Percentiles rank a stretch among this genome's conserved stretches.
These are phyloP conservation scores for Calliopum simillimum DNA, from an alignment of 2,888 invertebrate species.

Conservation along the genomic window DNA sequence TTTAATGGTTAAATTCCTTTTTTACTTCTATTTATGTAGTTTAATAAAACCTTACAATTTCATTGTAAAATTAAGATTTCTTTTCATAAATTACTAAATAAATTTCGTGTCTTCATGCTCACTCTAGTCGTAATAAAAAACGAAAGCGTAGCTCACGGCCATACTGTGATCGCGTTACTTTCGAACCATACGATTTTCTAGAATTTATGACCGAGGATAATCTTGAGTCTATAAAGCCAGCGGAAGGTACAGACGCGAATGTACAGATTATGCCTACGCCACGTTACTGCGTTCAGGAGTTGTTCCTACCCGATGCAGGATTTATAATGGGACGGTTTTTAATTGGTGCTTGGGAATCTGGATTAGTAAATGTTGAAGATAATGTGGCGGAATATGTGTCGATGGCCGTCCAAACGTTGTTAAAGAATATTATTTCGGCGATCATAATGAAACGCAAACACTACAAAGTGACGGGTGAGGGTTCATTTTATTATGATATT, in stretches of 20 bases:
- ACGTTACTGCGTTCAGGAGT: slow-evolving; percentile 77
- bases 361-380: slow-evolving; percentile 86
- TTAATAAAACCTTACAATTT: no score
- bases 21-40: no score
- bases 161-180: slow-evolving; percentile 72
- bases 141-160: slow-evolving; percentile 69
- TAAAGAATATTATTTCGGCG: slow-evolving; percentile 84
- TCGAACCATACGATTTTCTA: slow-evolving; percentile 72
- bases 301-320: slow-evolving; percentile 85
- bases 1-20: no score
- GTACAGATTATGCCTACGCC: slow-evolving; percentile 62
- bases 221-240: slow-evolving; percentile 58
- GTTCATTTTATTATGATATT: slow-evolving; percentile 81
- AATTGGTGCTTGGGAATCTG: slow-evolving; percentile 90
- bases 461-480: slow-evolving; percentile 77
- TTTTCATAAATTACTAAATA: no score
- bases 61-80: no score
- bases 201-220: slow-evolving; percentile 72
- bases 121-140: slow-evolving; percentile 62
- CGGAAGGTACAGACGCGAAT: slow-evolving; percentile 55
- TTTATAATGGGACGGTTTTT: slow-evolving; percentile 86
- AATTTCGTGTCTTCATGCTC: no score
- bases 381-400: slow-evolving; percentile 85
- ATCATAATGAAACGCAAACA: slow-evolving; percentile 85
- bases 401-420: slow-evolving; percentile 81